Conservation (phyloP, 1,140 invertebrate species). For the Holotrichia oblita region DNA sequence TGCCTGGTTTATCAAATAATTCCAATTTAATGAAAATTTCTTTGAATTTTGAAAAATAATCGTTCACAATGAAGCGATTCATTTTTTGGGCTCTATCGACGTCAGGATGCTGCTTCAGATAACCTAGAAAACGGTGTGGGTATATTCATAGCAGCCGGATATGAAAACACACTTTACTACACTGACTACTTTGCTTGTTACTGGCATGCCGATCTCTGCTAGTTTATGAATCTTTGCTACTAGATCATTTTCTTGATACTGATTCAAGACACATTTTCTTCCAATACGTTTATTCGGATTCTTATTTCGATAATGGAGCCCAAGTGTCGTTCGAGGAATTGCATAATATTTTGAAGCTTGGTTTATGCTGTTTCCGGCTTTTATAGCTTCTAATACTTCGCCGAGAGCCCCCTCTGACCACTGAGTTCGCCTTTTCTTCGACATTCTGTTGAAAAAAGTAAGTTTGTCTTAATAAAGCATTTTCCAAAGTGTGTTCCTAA, state of each 20-base stretch:
- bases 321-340: slow-evolving; percentile 6
- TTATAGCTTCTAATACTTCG: not conserved
- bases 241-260: slow-evolving; percentile 21
- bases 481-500: too few species aligned
- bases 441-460: too few species aligned
- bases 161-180: not conserved
- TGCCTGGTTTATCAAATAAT: too few species aligned
- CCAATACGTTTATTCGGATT: not conserved
- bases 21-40: not conserved
- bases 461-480: too few species aligned
- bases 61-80: too few species aligned
- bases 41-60: not conserved
- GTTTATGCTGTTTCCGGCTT: not conserved
- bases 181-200: not conserved
- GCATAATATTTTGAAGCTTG: not conserved
- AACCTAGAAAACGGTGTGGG: slow-evolving; percentile 5
- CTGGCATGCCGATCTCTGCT: slow-evolving; percentile 12
- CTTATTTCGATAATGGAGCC: not conserved
- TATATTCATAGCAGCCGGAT: not conserved
- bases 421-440: too few species aligned
- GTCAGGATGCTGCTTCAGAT: not conserved
- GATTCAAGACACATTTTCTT: not conserved
- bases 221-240: not conserved
- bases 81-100: not conserved
- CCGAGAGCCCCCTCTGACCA: too few species aligned